Evolutionary conservation across 2,797 vertebrate species (phyloP), one percentile per base, ranked within the genome.

Genomic region (Erpetoichthys calabaricus): DNA sequence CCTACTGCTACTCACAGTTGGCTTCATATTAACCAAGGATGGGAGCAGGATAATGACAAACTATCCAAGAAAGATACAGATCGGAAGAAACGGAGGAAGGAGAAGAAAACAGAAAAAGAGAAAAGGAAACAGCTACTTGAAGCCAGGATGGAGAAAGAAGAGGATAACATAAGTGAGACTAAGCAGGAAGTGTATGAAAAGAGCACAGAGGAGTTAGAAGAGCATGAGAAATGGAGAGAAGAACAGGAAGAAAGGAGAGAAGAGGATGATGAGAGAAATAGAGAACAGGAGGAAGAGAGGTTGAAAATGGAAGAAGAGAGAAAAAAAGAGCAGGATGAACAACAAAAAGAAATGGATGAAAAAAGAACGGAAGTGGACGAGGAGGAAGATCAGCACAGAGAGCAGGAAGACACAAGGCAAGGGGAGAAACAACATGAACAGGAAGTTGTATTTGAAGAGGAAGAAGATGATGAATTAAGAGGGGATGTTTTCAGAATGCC

Each of bases 401-500:
- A n/a, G 56, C 52, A 42, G 8, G 56, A 56, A 64, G 56, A 47
- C 53, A 47, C 8, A 51, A 7, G 49, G 47, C 60, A 51, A 58
- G 47, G 54, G 47, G 49, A 45, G 52, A 61, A 41, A 5, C 8
- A 44, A 52, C 44, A n/a, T 9, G 42, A 7, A 54, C 54, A 4
- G 56, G 57, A 3, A 55, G 60, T 3, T 25, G 25, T 25, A 25
- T 25, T 25, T 25, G 64, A 70, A 5, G 60, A 69, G 2, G 68
- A 69, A 1, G 54, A 75, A 47, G 64, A 62, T 4, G 71, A 79
- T 42, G 72, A 73, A 68, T 45, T 86, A 55, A 85, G 87, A 73
- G 88, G 88, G 64, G 89, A 90, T 5, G 74, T 78, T 51, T 89
- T 89, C 68, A 70, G 79, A 73, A 85, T 76, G 69, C 73, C 65